phyloP scores from a whole-genome alignment of 2,797 vertebrate species.

The Enteromius mattozi region DNA sequence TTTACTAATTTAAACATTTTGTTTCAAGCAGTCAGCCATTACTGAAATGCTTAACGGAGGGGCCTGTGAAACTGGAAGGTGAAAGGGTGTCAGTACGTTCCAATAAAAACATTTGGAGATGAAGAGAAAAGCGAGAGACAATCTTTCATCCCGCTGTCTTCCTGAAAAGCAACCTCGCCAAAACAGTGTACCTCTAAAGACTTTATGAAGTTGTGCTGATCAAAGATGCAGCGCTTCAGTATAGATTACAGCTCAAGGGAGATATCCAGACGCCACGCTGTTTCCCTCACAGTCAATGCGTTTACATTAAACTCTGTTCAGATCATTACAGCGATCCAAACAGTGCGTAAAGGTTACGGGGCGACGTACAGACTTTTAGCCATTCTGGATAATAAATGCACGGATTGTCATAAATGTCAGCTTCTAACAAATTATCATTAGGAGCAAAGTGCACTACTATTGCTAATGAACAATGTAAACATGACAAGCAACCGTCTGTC shows the following conservation, averaged over 20 bases:
- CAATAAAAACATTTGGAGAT: conserved; percentile 72
- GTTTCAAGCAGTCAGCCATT: conserved; percentile 51
- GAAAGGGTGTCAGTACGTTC: conserved; percentile 79
- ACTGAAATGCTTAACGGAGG: conserved; percentile 69
- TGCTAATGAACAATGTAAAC: conserved; percentile 32
- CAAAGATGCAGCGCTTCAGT: conserved; percentile 76
- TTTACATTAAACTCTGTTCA: conserved; percentile 43
- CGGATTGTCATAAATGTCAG: background rate
- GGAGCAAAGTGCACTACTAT: conserved; percentile 18
- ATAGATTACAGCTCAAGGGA: conserved; percentile 72
- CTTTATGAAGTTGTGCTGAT: conserved; percentile 76
- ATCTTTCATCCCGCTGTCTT: conserved; percentile 45
- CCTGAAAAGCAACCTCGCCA: conserved; percentile 40
- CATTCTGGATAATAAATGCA: background rate
- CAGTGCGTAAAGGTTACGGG: background rate
- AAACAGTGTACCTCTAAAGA: conserved; percentile 64
- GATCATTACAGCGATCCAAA: conserved; percentile 13
- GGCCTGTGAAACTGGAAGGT: conserved; percentile 73
- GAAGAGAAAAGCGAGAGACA: conserved; percentile 39
- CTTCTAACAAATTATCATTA: conserved; percentile 20
- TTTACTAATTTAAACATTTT: conserved; percentile 44
- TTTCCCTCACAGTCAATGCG: conserved; percentile 41
- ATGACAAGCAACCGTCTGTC: conserved; percentile 1
- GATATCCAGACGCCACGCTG: conserved; percentile 75
- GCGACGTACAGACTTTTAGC: background rate